Conservation (phyloP, 2,113 vertebrate species). For the Eptesicus fuscus region DNA sequence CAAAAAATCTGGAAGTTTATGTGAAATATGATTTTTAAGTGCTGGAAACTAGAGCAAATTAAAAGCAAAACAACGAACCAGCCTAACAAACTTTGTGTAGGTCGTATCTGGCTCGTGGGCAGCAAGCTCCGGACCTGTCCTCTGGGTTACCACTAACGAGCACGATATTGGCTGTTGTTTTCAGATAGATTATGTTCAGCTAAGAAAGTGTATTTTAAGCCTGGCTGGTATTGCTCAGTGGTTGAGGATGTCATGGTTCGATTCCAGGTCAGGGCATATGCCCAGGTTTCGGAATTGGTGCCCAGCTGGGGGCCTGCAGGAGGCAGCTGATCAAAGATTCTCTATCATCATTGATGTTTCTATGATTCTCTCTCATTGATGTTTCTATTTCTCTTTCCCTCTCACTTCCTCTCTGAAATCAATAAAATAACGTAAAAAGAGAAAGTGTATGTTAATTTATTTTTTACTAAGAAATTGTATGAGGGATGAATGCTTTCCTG, state of each 20-base stretch:
- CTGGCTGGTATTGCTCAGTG: too few relatives aligned
- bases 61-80: not conserved
- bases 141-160: not conserved
- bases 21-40: not conserved
- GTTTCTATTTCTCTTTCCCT: too few relatives aligned
- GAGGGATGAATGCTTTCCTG: not conserved
- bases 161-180: not conserved
- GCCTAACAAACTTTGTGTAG: not conserved
- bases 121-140: not conserved
- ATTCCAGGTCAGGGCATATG: too few relatives aligned
- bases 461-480: not conserved
- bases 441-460: not conserved
- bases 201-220: not conserved
- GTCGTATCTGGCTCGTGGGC: not conserved
- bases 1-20: not conserved
- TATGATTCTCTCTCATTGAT: too few relatives aligned
- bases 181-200: not conserved
- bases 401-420: too few relatives aligned
- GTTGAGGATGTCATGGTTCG: too few relatives aligned
- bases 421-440: not conserved
- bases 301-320: too few relatives aligned
- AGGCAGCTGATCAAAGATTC: too few relatives aligned
- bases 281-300: too few relatives aligned
- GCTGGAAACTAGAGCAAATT: not conserved
- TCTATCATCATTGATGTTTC: too few relatives aligned